Evolutionary conservation across 92 coral and sea anemone genomes (phyloP).

Genomic region (Micromussa lordhowensis): DNA sequence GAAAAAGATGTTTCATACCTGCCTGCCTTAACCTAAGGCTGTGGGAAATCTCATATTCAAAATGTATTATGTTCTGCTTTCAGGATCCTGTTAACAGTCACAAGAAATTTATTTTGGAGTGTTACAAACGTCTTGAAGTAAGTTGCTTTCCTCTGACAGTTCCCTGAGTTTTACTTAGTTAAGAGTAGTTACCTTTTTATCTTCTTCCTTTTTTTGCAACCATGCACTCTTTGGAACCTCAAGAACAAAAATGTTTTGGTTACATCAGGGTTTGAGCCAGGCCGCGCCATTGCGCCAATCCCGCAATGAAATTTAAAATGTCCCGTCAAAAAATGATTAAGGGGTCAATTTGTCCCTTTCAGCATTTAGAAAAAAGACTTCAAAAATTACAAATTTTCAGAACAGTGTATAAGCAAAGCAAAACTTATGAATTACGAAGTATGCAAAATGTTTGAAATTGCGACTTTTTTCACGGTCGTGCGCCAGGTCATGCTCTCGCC

Average conservation of each 20-base stretch:
- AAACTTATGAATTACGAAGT: constrained; percentile 1
- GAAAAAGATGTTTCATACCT: neutral
- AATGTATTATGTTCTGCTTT: neutral
- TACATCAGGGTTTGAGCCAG: no score
- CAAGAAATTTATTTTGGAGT: constrained; percentile 89
- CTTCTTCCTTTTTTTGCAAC: neutral
- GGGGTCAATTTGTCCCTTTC: constrained; percentile 7
- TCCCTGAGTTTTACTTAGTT: neutral
- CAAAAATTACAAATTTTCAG: no score
- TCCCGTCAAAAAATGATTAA: neutral
- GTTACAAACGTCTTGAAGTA: constrained; percentile 93
- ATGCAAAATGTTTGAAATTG: neutral
- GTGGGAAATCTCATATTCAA: neutral
- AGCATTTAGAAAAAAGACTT: constrained; percentile 9
- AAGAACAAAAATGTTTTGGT: neutral
- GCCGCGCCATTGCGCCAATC: no score
- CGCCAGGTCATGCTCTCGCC: no score
- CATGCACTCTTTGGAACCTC: neutral
- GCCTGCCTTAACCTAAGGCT: neutral
- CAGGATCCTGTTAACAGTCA: constrained; percentile 86
- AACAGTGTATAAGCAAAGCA: neutral
- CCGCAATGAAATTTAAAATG: no score
- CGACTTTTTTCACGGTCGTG: neutral
- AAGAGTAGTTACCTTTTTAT: no score
- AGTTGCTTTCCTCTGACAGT: neutral